Conservation (phyloP, 2,113 vertebrate genomes). For the Damaliscus lunatus region DNA sequence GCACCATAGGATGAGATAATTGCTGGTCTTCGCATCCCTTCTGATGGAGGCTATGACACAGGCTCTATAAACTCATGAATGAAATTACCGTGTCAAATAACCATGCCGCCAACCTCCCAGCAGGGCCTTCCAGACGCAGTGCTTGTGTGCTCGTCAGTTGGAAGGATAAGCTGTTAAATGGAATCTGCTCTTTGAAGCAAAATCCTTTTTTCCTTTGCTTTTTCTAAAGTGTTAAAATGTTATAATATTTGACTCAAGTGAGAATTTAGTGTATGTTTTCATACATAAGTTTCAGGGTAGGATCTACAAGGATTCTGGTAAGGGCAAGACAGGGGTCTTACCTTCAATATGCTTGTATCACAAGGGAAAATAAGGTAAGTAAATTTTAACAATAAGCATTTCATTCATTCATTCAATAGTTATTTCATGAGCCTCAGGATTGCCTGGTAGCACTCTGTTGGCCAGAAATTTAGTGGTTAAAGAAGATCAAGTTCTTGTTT, state of each 20-base stretch:
- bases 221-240: background rate
- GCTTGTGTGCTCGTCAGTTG: background rate
- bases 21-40: background rate
- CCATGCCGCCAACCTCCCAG: background rate
- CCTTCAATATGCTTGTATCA: background rate
- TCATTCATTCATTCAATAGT: background rate
- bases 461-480: background rate
- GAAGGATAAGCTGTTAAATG: background rate
- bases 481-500: background rate
- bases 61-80: background rate
- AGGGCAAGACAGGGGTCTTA: background rate
- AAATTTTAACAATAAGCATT: background rate
- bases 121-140: background rate
- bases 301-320: background rate
- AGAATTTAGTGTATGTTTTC: background rate
- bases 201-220: background rate
- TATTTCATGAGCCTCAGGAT: background rate
- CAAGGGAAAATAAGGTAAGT: background rate
- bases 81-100: background rate
- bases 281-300: rapidly evolving
- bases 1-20: background rate
- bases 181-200: background rate
- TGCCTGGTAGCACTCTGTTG: background rate
- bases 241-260: background rate
- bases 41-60: background rate